Conservation (phyloP, 2,888 invertebrate species). For the Hecatera dysodea region DNA sequence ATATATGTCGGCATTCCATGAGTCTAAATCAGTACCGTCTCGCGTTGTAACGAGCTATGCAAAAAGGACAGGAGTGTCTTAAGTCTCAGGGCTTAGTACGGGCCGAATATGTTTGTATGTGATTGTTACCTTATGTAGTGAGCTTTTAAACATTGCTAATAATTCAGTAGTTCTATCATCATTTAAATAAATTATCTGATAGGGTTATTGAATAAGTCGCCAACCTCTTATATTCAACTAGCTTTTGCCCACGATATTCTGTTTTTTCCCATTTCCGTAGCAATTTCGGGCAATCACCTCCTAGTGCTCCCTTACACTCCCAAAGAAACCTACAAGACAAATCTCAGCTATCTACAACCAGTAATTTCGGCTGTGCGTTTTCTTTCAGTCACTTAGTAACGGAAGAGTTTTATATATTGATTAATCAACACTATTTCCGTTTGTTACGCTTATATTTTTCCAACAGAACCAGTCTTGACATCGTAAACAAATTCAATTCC, state of each 20-base stretch:
- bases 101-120: conserved; percentile 17
- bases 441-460: background rate
- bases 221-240: background rate
- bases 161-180: background rate
- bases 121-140: conserved; percentile 28
- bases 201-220: background rate
- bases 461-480: background rate
- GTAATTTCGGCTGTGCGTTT: too few species aligned
- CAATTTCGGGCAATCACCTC: too few species aligned
- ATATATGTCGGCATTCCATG: conserved; percentile 57
- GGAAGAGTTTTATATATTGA: too few species aligned
- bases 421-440: too few species aligned
- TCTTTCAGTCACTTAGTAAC: too few species aligned
- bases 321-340: too few species aligned
- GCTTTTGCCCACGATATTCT: too few species aligned
- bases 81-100: conserved; percentile 35
- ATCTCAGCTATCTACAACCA: too few species aligned
- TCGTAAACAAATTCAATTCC: background rate
- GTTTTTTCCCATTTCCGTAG: too few species aligned
- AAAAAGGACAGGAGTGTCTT: conserved; percentile 66
- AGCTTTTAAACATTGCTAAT: conserved; percentile 20
- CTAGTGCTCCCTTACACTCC: too few species aligned
- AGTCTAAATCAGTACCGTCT: conserved; percentile 70
- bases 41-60: conserved; percentile 63
- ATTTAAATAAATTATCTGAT: background rate